These are phyloP conservation scores for Argynnis bischoffii DNA, from an alignment of 2,888 invertebrate genomes.

Conservation along the genomic window DNA sequence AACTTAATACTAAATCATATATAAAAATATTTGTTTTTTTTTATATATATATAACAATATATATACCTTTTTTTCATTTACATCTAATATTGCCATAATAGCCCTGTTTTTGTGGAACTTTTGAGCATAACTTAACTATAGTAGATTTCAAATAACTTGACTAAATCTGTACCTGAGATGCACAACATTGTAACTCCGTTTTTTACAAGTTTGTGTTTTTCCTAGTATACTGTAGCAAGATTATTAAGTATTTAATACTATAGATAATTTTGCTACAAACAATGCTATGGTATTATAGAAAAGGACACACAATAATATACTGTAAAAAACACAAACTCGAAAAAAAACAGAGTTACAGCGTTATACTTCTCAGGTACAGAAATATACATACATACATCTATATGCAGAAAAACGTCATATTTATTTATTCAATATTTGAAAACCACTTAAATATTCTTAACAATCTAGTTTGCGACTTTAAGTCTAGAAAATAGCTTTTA, in stretches of 20 bases:
- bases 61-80: conserved; percentile 32
- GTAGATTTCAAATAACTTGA: conserved; percentile 1
- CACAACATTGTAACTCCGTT: no score
- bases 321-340: no score
- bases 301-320: no score
- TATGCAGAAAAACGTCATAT: not conserved
- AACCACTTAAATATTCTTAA: not conserved
- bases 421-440: conserved; percentile 1
- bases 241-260: not conserved
- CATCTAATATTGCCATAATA: conserved; percentile 67
- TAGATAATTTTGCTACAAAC: no score
- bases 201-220: not conserved
- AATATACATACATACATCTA: not conserved
- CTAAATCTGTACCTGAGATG: no score
- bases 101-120: conserved; percentile 56
- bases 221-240: not conserved
- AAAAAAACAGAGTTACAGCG: no score
- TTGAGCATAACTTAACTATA: conserved; percentile 43
- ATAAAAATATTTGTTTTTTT: conserved; percentile 40
- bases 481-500: conserved; percentile 3
- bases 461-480: conserved; percentile 8
- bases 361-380: no score
- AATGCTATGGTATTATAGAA: no score
- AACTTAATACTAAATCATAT: conserved; percentile 20
- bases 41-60: conserved; percentile 25